phyloP scores from a whole-genome alignment of 2,797 vertebrate genomes.

The Sebastes taczanowskii region DNA sequence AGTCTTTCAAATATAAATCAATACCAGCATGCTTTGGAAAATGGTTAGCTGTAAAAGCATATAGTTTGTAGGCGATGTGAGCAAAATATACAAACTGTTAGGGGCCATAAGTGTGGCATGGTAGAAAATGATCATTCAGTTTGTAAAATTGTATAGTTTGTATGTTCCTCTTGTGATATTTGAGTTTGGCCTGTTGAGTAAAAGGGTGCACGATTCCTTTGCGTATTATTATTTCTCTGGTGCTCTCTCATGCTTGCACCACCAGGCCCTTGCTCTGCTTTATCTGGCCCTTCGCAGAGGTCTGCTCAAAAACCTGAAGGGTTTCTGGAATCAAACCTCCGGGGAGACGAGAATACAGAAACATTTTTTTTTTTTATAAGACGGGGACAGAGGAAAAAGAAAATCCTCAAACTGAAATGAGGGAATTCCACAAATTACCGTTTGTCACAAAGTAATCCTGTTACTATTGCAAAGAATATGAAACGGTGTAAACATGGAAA shows the following conservation, averaged over 20 bases:
- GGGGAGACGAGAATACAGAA: conserved; percentile 71
- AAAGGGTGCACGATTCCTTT: conserved; percentile 43
- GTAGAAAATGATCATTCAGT: conserved; percentile 15
- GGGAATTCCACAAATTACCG: conserved; percentile 86
- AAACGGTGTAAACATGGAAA: conserved; percentile 84
- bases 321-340: conserved; percentile 79
- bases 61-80: background rate
- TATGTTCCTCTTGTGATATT: conserved; percentile 20
- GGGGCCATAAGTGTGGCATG: conserved; percentile 52
- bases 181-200: conserved; percentile 28
- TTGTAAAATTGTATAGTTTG: background rate
- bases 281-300: conserved; percentile 82
- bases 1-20: background rate
- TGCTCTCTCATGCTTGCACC: conserved; percentile 53
- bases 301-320: conserved; percentile 80
- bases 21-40: background rate
- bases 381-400: conserved; percentile 63
- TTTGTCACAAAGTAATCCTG: conserved; percentile 88
- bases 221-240: conserved; percentile 62
- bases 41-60: background rate
- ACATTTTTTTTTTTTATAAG: conserved; percentile 51
- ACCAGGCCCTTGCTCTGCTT: conserved; percentile 69
- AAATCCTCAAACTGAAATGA: conserved; percentile 83
- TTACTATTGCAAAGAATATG: conserved; percentile 83
- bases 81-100: background rate